A percentile compares a stretch with the other conserved stretches of the same genome.
These are phyloP conservation scores for Diadophis punctatus DNA, from an alignment of 2,113 vertebrate species.

Conservation along the genomic window DNA sequence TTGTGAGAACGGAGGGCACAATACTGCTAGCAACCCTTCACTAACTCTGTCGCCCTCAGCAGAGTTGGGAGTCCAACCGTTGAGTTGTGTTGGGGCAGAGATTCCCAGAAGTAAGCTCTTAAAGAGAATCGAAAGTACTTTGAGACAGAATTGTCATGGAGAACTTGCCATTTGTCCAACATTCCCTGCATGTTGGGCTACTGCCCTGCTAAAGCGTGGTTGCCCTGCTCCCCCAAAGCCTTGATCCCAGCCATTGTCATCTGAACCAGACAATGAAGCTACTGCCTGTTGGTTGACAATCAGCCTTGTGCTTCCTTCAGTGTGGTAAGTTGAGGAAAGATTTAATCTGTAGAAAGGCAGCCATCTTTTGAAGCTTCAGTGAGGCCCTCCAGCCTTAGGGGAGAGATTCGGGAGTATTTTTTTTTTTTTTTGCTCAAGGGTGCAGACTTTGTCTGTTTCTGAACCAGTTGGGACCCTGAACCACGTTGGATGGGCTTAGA, in stretches of 20 bases:
- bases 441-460: neutral
- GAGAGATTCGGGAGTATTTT: accelerated
- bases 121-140: neutral
- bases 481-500: neutral
- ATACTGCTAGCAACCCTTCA: neutral
- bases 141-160: neutral
- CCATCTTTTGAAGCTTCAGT: neutral
- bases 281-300: neutral
- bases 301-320: neutral
- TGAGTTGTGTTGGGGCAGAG: neutral
- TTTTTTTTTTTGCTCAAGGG: neutral
- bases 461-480: neutral
- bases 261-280: neutral
- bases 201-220: neutral
- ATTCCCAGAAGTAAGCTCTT: neutral
- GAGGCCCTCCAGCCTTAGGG: neutral
- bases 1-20: neutral
- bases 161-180: neutral
- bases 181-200: neutral
- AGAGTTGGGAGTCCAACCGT: neutral
- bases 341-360: too few relatives aligned
- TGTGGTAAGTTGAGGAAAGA: neutral
- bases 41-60: neutral
- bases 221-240: neutral
- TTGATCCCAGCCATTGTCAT: neutral